Evolutionary conservation across 2,113 vertebrate genomes (phyloP).

Genomic region (Ophthalmolycus amberensis): DNA sequence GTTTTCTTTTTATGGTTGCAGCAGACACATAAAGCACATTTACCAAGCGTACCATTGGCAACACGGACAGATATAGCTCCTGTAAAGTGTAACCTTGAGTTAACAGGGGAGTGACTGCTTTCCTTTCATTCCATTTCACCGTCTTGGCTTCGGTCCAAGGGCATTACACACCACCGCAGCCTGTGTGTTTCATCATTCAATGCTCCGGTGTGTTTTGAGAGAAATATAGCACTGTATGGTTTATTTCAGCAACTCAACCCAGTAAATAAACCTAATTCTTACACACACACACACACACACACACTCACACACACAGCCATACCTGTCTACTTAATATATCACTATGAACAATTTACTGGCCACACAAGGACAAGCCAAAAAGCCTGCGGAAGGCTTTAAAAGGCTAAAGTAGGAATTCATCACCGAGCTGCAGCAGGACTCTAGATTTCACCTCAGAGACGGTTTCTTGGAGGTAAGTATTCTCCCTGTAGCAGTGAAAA

Average conservation of each 20-base stretch:
- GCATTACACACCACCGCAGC: slow-evolving; percentile 63
- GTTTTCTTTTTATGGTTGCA: slow-evolving; percentile 22
- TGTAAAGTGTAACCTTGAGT: slow-evolving; percentile 78
- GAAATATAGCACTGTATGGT: slow-evolving; percentile 73
- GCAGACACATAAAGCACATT: slow-evolving; percentile 29
- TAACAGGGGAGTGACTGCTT: slow-evolving; percentile 65
- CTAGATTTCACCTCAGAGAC: slow-evolving; percentile 41
- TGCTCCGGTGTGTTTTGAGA: slow-evolving; percentile 55
- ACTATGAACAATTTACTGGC: slow-evolving; percentile 59
- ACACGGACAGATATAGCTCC: slow-evolving; percentile 58
- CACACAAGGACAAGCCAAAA: slow-evolving; percentile 65
- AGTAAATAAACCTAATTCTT: slow-evolving; percentile 76
- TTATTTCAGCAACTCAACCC: slow-evolving; percentile 71
- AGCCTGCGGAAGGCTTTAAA: slow-evolving; percentile 45
- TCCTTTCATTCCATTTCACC: slow-evolving; percentile 70
- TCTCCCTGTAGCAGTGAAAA: slow-evolving; percentile 41
- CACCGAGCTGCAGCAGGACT: slow-evolving; percentile 34
- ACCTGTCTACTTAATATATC: slow-evolving; percentile 62
- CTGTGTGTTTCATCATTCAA: slow-evolving; percentile 71
- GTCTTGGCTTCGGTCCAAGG: slow-evolving; percentile 69
- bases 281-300: slow-evolving; percentile 38
- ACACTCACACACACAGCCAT: slow-evolving; percentile 36
- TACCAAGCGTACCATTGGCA: slow-evolving; percentile 46
- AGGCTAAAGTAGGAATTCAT: slow-evolving; percentile 53
- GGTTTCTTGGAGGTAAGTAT: slow-evolving; percentile 51